phyloP scores from a whole-genome alignment of 2,888 invertebrate species.

The Diadegma fenestrale region DNA sequence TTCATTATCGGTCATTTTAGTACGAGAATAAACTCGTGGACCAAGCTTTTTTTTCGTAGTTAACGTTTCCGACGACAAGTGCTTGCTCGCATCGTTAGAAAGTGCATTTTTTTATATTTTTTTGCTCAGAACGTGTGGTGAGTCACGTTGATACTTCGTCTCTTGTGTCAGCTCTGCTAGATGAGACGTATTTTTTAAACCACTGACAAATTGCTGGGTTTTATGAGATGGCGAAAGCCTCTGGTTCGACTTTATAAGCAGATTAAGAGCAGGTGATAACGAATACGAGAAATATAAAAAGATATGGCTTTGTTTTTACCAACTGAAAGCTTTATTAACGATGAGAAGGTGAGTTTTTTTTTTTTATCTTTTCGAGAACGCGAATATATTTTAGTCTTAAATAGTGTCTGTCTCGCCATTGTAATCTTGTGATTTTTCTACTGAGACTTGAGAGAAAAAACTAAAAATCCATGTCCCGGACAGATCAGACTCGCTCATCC shows the following conservation, averaged over 20 bases:
- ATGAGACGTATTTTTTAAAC: background rate
- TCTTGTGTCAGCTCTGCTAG: background rate
- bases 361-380: background rate
- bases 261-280: background rate
- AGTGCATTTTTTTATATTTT: slow-evolving; percentile 1
- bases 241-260: background rate
- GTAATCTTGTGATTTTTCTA: background rate
- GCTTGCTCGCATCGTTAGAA: slow-evolving; percentile 23
- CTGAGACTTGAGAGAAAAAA: slow-evolving; percentile 5
- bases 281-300: background rate
- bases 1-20: background rate
- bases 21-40: background rate
- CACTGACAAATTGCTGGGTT: background rate
- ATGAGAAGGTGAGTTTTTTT: background rate
- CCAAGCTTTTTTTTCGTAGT: slow-evolving; percentile 25
- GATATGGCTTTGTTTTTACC: background rate
- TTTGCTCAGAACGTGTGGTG: background rate
- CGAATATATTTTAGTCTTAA: background rate
- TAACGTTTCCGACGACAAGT: slow-evolving; percentile 45
- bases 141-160: slow-evolving; percentile 10
- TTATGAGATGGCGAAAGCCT: background rate
- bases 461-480: slow-evolving; percentile 5
- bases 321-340: background rate
- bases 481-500: slow-evolving; percentile 26
- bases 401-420: background rate